Evolutionary conservation across 2,113 vertebrate genomes (phyloP).

Genomic region (Sula dactylatra): DNA sequence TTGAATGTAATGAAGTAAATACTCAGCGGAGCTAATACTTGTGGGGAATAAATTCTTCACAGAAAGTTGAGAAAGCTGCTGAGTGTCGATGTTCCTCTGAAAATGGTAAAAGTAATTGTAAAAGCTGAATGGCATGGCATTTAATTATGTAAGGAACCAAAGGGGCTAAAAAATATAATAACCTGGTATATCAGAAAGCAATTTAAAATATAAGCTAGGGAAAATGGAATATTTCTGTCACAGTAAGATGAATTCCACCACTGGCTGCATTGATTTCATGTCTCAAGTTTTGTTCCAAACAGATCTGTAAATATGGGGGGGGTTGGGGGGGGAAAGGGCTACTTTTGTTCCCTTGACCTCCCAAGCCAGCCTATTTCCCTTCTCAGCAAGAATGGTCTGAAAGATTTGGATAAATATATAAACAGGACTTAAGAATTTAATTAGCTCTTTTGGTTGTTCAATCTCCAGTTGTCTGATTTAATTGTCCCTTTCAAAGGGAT

Average conservation of each 20-base stretch:
- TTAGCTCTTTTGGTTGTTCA: slow-evolving; percentile 28
- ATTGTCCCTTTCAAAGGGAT: slow-evolving; percentile 32
- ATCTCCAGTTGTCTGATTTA: slow-evolving; percentile 20
- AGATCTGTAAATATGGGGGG: not conserved
- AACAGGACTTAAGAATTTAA: slow-evolving; percentile 20
- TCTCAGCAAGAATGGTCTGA: not conserved
- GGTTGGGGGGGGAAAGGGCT: not conserved
- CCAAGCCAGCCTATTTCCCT: not conserved
- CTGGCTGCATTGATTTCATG: not conserved
- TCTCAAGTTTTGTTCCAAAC: slow-evolving; percentile 18
- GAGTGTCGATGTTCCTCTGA: slow-evolving; percentile 16
- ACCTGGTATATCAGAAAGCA: slow-evolving; percentile 57
- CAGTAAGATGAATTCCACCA: slow-evolving; percentile 47
- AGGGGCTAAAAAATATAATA: slow-evolving; percentile 49
- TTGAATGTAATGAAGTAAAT: slow-evolving; percentile 24
- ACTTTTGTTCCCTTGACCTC: not conserved
- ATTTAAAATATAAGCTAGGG: slow-evolving; percentile 48
- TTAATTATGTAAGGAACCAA: slow-evolving; percentile 53
- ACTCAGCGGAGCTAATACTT: not conserved
- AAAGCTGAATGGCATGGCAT: slow-evolving; percentile 15
- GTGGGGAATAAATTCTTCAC: slow-evolving; percentile 17
- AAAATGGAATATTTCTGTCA: slow-evolving; percentile 60
- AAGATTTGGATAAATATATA: slow-evolving; percentile 21
- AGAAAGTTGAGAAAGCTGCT: slow-evolving; percentile 19
- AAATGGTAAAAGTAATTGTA: slow-evolving; percentile 57